Evolutionary conservation across 2,888 invertebrate species (phyloP).

Genomic region (Dryomyza anilis): DNA sequence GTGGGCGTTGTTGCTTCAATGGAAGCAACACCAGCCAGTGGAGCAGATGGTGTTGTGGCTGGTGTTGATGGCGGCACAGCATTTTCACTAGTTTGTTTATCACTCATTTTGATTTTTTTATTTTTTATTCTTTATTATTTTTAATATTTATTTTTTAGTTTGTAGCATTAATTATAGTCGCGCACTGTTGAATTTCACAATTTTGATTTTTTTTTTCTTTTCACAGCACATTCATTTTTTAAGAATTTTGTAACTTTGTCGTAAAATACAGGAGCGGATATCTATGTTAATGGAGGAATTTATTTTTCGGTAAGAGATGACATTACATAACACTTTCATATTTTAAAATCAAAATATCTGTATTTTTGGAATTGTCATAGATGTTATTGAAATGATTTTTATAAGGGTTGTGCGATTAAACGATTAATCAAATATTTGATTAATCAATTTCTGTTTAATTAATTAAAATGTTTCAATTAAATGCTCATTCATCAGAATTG

Average conservation of each 20-base stretch:
- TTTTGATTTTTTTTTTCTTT: no score
- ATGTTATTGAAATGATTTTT: neutral
- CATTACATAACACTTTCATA: no score
- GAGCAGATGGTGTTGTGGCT: constrained; percentile 11
- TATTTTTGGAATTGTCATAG: neutral
- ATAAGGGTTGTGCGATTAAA: neutral
- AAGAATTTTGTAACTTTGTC: no score
- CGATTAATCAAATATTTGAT: no score
- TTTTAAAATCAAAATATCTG: neutral
- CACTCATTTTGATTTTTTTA: constrained; percentile 44
- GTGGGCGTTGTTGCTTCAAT: constrained; percentile 23
- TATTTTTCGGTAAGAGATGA: no score
- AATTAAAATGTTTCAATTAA: no score
- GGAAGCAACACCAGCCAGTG: constrained; percentile 1
- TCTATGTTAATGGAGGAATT: no score
- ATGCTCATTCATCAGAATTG: no score
- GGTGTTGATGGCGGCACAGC: constrained; percentile 19
- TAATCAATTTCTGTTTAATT: no score
- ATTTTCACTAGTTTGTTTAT: constrained; percentile 34
- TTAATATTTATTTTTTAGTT: constrained; percentile 15
- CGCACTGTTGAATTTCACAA: no score
- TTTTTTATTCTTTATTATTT: constrained; percentile 20
- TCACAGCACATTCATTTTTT: no score
- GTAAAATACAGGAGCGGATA: constrained; percentile 1
- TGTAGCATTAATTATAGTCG: constrained; percentile 1